phyloP scores from a whole-genome alignment of 2,797 vertebrate genomes.

The Sciurus carolinensis region DNA sequence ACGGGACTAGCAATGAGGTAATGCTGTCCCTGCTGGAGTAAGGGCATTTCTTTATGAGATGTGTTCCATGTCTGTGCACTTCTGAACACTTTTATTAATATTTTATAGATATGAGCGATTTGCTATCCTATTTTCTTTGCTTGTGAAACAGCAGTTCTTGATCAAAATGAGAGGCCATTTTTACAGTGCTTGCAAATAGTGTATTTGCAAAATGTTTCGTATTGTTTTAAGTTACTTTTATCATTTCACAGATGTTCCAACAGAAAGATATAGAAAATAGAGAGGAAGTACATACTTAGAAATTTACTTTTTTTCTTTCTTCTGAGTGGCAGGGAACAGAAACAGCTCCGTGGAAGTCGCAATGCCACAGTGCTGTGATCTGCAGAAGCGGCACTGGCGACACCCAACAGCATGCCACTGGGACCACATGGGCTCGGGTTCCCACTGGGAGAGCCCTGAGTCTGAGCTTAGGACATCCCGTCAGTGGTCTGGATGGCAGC shows the following conservation, averaged over 20 bases:
- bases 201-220: conserved; percentile 13
- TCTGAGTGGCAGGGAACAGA: not conserved
- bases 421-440: not conserved
- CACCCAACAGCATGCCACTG: not conserved
- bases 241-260: conserved; percentile 67
- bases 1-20: not conserved
- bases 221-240: conserved; percentile 53
- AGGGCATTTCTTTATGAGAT: not conserved
- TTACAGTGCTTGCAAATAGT: not conserved
- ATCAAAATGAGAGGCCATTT: conserved; percentile 60
- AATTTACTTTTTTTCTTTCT: not conserved
- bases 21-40: not conserved
- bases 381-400: not conserved
- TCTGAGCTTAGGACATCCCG: not conserved
- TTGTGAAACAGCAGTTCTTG: conserved; percentile 62
- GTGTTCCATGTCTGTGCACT: not conserved
- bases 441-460: not conserved
- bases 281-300: conserved; percentile 57
- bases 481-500: not conserved
- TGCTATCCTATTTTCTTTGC: conserved; percentile 56
- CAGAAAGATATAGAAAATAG: conserved; percentile 57
- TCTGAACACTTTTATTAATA: conserved; percentile 28
- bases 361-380: not conserved
- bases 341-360: not conserved
- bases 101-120: conserved; percentile 48